Evolutionary conservation across 2,888 invertebrate species (phyloP).

Genomic region (Sabatieria punctata): DNA sequence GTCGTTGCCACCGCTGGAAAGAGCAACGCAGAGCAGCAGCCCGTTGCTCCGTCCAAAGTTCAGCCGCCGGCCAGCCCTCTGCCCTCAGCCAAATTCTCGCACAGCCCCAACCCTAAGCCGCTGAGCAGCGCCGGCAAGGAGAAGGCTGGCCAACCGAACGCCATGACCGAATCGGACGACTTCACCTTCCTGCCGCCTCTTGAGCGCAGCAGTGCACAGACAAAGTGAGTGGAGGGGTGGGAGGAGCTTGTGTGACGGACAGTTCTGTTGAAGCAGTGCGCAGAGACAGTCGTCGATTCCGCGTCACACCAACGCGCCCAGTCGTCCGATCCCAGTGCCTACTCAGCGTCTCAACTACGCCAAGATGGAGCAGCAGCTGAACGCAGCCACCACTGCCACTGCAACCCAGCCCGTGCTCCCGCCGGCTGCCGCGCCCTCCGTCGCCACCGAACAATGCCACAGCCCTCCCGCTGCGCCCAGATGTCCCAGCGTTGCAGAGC

Average conservation of each 20-base stretch:
- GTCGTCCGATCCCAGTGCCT: constrained; percentile 23
- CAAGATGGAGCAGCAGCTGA: constrained; percentile 22
- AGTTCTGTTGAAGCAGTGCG: background rate
- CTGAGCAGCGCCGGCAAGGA: too few species aligned
- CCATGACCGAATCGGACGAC: constrained; percentile 24
- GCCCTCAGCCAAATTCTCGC: too few species aligned
- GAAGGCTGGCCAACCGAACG: background rate
- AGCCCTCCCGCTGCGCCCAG: constrained; percentile 1
- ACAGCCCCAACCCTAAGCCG: too few species aligned
- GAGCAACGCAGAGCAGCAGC: too few species aligned
- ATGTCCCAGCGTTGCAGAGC: constrained; percentile 17
- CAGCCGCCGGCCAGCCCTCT: too few species aligned
- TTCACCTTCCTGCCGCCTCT: constrained; percentile 28
- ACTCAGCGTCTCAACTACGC: constrained; percentile 23
- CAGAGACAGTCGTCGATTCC: background rate
- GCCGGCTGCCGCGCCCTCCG: background rate
- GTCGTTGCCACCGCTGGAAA: too few species aligned
- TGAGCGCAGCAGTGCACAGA: background rate
- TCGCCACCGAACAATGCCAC: background rate
- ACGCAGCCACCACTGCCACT: constrained; percentile 7
- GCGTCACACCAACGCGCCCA: constrained; percentile 13
- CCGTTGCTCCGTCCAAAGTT: too few species aligned
- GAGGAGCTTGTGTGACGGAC: too few species aligned
- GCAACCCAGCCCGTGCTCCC: constrained; percentile 5
- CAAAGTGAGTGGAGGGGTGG: too few species aligned